Percentiles rank a stretch among this genome's conserved stretches.
phyloP scores from a whole-genome alignment of 2,113 vertebrate genomes.

The Dasypus novemcinctus region DNA sequence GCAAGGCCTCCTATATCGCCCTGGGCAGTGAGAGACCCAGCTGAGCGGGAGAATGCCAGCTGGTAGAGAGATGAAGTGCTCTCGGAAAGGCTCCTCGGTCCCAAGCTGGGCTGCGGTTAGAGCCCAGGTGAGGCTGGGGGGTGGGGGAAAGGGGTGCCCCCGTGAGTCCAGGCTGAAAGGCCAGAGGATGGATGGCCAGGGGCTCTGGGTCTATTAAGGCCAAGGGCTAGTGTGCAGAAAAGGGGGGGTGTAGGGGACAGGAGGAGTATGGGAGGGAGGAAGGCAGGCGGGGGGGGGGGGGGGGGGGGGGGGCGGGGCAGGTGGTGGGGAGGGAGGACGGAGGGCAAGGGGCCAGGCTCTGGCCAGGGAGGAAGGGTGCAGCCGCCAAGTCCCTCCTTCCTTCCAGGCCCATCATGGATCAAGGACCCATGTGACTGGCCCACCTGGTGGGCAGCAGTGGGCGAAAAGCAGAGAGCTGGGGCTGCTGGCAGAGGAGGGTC shows the following conservation, averaged over 20 bases:
- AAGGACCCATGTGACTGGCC: background rate
- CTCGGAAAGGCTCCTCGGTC: background rate
- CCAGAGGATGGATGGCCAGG: background rate
- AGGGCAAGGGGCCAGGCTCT: too few species aligned
- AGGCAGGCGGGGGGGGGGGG: too few species aligned
- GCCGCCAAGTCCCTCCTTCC: background rate
- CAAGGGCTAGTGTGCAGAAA: background rate
- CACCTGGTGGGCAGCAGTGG: background rate
- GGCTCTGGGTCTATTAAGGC: background rate
- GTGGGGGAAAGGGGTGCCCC: background rate
- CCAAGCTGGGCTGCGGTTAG: background rate
- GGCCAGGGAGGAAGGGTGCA: background rate
- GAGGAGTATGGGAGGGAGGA: too few species aligned
- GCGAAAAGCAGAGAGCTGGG: background rate
- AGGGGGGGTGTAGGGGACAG: background rate
- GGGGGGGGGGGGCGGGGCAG: too few species aligned
- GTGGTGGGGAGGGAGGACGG: too few species aligned
- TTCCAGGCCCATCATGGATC: fast-evolving
- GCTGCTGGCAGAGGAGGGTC: background rate
- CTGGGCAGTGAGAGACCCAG: too few species aligned
- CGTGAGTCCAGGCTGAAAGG: background rate
- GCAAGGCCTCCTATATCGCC: too few species aligned
- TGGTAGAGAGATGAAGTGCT: background rate
- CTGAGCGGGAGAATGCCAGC: background rate
- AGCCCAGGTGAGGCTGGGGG: background rate